Evolutionary conservation across 2,113 vertebrate species (phyloP).

Genomic region (Spea bombifrons): DNA sequence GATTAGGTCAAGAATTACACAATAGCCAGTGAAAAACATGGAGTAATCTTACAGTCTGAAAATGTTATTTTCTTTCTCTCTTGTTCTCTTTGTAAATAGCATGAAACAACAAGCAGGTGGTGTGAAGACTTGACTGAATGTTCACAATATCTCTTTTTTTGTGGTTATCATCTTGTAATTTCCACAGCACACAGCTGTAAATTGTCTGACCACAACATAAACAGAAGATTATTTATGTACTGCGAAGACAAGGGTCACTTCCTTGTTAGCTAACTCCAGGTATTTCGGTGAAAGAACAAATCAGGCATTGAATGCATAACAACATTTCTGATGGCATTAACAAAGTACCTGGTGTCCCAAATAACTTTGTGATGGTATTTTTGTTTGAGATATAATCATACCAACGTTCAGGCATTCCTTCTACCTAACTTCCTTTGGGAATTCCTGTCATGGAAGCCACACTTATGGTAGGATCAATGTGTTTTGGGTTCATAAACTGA

Average conservation of each 20-base stretch:
- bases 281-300: not conserved
- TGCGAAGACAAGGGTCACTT: not conserved
- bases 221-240: not conserved
- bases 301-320: not conserved
- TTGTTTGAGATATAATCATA: no score
- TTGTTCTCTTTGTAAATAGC: not conserved
- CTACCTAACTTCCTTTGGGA: no score
- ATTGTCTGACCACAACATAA: not conserved
- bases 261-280: not conserved
- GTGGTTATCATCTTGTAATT: not conserved
- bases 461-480: no score
- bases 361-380: no score
- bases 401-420: no score
- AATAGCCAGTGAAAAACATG: no score
- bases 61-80: not conserved
- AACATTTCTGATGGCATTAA: not conserved
- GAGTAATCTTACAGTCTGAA: not conserved
- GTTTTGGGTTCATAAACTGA: no score
- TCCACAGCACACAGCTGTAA: not conserved
- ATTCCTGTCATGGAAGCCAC: no score
- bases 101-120: constrained; percentile 14
- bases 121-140: not conserved
- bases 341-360: no score
- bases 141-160: not conserved
- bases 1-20: no score